Conservation (phyloP, 2,797 vertebrate genomes). For the Todus mexicanus region DNA sequence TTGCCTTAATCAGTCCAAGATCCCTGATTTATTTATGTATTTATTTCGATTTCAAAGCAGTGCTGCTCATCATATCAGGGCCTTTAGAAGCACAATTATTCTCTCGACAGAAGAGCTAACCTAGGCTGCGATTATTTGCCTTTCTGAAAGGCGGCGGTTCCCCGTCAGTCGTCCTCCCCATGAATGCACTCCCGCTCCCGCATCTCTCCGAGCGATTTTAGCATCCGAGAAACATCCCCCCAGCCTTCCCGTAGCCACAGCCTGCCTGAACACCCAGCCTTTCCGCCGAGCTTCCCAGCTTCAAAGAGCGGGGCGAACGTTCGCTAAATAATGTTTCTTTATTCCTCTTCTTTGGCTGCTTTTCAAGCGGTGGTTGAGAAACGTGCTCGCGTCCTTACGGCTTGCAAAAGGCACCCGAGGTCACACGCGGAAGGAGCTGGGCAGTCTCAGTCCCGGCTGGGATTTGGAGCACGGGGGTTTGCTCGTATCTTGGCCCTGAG, state of each 20-base stretch:
- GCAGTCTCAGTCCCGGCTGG: background rate
- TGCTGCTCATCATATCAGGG: constrained; percentile 54
- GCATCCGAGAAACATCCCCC: constrained; percentile 15
- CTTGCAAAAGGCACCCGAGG: background rate
- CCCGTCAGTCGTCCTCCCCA: background rate
- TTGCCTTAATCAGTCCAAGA: constrained; percentile 65
- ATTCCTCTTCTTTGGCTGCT: constrained; percentile 20
- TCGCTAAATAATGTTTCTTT: constrained; percentile 16
- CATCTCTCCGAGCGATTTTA: constrained; percentile 29
- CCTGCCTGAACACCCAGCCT: background rate
- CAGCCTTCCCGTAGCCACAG: constrained; percentile 8
- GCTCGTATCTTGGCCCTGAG: background rate
- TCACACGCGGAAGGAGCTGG: background rate
- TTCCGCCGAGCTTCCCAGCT: constrained; percentile 6
- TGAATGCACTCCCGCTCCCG: background rate
- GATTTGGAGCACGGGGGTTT: background rate
- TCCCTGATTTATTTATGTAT: constrained; percentile 68
- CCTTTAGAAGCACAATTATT: constrained; percentile 66
- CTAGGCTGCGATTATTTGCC: constrained; percentile 64
- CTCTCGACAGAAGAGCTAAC: constrained; percentile 59
- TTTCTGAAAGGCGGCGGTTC: constrained; percentile 40
- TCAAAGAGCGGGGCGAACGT: constrained; percentile 23
- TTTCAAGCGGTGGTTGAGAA: background rate
- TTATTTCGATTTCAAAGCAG: constrained; percentile 69
- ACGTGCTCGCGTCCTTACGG: fast-evolving